Conservation (phyloP, 1,140 invertebrate genomes). For the Formica selysi region DNA sequence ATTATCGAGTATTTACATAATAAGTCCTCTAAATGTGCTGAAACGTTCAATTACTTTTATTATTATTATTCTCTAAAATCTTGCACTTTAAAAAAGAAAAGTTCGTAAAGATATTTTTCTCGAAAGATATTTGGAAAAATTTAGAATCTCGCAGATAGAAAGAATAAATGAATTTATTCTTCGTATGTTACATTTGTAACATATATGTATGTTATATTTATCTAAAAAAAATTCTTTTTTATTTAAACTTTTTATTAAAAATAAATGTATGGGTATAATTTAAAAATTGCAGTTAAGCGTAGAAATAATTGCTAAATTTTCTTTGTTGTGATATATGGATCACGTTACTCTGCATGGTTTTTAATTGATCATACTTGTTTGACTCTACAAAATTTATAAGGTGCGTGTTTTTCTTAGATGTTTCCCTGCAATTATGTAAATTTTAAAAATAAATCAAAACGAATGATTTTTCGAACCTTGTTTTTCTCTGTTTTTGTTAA, state of each 20-base stretch:
- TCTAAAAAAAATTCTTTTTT: background rate
- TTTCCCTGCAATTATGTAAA: background rate
- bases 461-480: background rate
- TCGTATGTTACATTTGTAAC: too few relatives aligned
- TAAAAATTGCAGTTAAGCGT: background rate
- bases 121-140: background rate
- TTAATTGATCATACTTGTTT: background rate
- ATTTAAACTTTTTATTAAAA: background rate
- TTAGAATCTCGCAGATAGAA: too few relatives aligned
- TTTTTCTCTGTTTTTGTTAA: background rate
- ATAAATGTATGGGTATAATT: background rate
- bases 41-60: background rate
- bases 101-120: background rate
- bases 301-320: background rate
- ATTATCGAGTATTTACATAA: constrained; percentile 27
- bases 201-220: background rate
- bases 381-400: too few relatives aligned
- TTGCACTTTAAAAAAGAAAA: background rate
- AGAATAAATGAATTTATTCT: background rate
- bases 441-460: background rate
- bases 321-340: background rate
- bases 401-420: too few relatives aligned
- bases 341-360: background rate
- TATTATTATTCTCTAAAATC: background rate
- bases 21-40: background rate